Percentiles rank a stretch among this genome's conserved stretches.
Evolutionary conservation across 2,797 vertebrate genomes (phyloP).

Genomic region (Echeneis naucrates): DNA sequence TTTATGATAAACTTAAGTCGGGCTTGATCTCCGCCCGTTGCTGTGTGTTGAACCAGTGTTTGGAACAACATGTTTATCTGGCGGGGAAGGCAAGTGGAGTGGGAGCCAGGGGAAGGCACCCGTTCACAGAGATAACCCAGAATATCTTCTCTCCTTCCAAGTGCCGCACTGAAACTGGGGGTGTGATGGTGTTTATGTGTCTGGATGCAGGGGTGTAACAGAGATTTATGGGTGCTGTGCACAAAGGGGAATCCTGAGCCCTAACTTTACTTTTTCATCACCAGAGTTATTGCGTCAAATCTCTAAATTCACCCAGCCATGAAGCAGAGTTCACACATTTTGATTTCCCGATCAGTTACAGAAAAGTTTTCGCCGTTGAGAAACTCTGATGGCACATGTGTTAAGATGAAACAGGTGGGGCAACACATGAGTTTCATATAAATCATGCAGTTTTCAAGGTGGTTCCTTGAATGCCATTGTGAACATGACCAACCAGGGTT

Average conservation of each 20-base stretch:
- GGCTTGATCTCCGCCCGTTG: conserved; percentile 73
- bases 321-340: conserved; percentile 28
- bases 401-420: not conserved
- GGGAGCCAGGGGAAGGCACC: conserved; percentile 64
- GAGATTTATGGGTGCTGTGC: conserved; percentile 69
- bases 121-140: conserved; percentile 70
- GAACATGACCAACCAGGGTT: not conserved
- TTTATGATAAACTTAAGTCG: conserved; percentile 80
- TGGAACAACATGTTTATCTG: conserved; percentile 80
- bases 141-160: conserved; percentile 60
- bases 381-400: not conserved
- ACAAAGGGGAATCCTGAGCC: conserved; percentile 39
- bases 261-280: conserved; percentile 43
- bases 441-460: not conserved
- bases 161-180: conserved; percentile 50
- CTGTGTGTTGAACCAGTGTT: conserved; percentile 74
- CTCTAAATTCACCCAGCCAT: conserved; percentile 41
- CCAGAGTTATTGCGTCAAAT: conserved; percentile 46
- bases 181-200: conserved; percentile 58
- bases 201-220: conserved; percentile 56
- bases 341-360: conserved; percentile 26
- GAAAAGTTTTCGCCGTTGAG: not conserved
- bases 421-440: not conserved
- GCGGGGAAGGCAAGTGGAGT: conserved; percentile 56
- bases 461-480: not conserved